phyloP scores from a whole-genome alignment of 2,797 vertebrate genomes.

The Gobio occitaniae region DNA sequence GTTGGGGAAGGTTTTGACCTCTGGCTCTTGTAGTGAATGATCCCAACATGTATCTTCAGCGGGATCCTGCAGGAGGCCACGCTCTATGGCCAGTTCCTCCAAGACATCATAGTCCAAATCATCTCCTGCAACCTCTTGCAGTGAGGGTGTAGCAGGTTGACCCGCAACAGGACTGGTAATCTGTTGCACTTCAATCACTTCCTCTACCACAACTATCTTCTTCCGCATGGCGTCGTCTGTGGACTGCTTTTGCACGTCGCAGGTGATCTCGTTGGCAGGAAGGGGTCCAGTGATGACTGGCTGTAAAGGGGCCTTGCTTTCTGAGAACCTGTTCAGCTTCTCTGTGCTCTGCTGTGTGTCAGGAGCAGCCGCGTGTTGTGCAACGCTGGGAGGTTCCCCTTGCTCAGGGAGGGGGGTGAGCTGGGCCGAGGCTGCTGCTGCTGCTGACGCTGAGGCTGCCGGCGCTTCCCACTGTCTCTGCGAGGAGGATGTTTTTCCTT shows the following conservation, averaged over 20 bases:
- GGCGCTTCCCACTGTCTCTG: conserved; percentile 66
- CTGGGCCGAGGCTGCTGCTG: conserved; percentile 68
- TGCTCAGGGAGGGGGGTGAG: conserved; percentile 73
- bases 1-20: conserved; percentile 79
- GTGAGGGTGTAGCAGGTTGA: conserved; percentile 64
- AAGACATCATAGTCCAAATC: conserved; percentile 81
- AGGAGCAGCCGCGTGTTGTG: conserved; percentile 75
- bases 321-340: conserved; percentile 61
- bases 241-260: conserved; percentile 53
- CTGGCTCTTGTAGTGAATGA: conserved; percentile 78
- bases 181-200: conserved; percentile 82
- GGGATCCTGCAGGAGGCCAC: conserved; percentile 67
- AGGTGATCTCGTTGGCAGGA: conserved; percentile 57
- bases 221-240: conserved; percentile 79
- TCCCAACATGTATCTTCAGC: conserved; percentile 73
- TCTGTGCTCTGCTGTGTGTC: conserved; percentile 73
- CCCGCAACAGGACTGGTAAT: conserved; percentile 64
- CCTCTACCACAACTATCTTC: conserved; percentile 84
- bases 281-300: conserved; percentile 65
- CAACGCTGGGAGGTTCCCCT: conserved; percentile 80
- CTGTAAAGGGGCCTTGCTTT: conserved; percentile 66
- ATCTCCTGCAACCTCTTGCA: conserved; percentile 63
- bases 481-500: conserved; percentile 80
- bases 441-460: conserved; percentile 73
- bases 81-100: conserved; percentile 75